phyloP scores from a whole-genome alignment of 2,888 invertebrate genomes.

The Brachynemurus nebulosus region DNA sequence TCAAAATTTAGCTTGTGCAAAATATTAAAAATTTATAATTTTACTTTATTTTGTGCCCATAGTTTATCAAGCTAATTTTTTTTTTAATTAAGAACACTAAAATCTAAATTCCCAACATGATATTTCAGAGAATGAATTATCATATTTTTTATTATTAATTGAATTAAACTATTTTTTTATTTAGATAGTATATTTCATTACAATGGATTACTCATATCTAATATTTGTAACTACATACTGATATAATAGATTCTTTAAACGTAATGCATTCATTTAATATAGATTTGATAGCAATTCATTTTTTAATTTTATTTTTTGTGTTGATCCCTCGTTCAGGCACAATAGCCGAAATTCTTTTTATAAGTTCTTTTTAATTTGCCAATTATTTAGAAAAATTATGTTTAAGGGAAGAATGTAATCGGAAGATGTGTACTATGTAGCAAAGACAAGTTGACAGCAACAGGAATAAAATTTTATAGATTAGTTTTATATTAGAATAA shows the following conservation, averaged over 20 bases:
- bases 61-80: constrained; percentile 33
- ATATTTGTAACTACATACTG: constrained; percentile 25
- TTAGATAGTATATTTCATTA: neutral
- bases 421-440: too few relatives aligned
- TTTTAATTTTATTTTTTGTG: constrained; percentile 33
- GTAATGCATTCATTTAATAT: constrained; percentile 24
- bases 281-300: constrained; percentile 19
- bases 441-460: too few relatives aligned
- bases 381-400: constrained; percentile 28
- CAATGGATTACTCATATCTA: constrained; percentile 8
- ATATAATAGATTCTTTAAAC: too few relatives aligned
- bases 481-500: too few relatives aligned
- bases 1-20: constrained; percentile 22
- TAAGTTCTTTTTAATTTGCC: constrained; percentile 27
- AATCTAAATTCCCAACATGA: constrained; percentile 2
- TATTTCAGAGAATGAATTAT: neutral
- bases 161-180: constrained; percentile 1
- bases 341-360: constrained; percentile 26
- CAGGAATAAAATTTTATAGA: too few relatives aligned
- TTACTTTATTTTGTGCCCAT: constrained; percentile 34
- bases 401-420: constrained; percentile 27
- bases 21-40: constrained; percentile 25
- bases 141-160: too few relatives aligned
- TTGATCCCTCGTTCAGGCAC: constrained; percentile 36
- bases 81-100: constrained; percentile 17